Percentiles rank a stretch among this genome's conserved stretches.
Conservation (phyloP, 2,888 invertebrate genomes). For the Lasioglossum malachurum region DNA sequence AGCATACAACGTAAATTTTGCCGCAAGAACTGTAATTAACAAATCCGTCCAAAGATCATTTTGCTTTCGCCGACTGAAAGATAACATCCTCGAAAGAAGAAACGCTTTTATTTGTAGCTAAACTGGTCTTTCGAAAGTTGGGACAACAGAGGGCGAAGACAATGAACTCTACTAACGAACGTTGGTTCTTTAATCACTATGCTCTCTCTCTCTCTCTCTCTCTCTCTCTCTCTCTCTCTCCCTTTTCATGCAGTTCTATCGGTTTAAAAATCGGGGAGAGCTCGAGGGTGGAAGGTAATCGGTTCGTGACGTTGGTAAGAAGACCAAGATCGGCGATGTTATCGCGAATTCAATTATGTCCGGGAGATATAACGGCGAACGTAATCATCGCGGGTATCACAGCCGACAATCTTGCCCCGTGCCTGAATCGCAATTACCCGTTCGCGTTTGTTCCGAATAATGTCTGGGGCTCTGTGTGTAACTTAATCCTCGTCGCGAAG, state of each 20-base stretch:
- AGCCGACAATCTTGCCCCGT: constrained; percentile 49
- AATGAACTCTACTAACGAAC: background rate
- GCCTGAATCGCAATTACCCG: constrained; percentile 61
- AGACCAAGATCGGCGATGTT: constrained; percentile 36
- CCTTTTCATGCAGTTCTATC: background rate
- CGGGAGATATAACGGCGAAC: constrained; percentile 55
- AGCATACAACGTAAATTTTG: too few species aligned
- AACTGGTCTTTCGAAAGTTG: background rate
- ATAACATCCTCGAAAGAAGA: background rate
- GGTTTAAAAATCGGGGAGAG: background rate
- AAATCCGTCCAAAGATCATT: background rate
- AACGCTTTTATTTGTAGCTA: background rate
- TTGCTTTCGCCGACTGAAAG: background rate
- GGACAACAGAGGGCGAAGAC: background rate
- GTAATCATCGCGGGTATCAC: constrained; percentile 65
- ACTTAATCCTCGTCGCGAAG: constrained; percentile 29
- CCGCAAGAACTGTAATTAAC: background rate
- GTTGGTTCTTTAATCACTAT: background rate
- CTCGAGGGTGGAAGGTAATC: constrained; percentile 8
- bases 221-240: background rate
- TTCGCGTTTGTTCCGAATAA: constrained; percentile 40
- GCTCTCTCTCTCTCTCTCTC: background rate
- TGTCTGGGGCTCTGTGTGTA: constrained; percentile 25
- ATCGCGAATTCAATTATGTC: constrained; percentile 65
- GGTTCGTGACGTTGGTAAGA: constrained; percentile 18